Percentiles rank a stretch among this genome's conserved stretches.
Evolutionary conservation across 2,888 invertebrate species (phyloP).

Genomic region (Melanchra persicariae): DNA sequence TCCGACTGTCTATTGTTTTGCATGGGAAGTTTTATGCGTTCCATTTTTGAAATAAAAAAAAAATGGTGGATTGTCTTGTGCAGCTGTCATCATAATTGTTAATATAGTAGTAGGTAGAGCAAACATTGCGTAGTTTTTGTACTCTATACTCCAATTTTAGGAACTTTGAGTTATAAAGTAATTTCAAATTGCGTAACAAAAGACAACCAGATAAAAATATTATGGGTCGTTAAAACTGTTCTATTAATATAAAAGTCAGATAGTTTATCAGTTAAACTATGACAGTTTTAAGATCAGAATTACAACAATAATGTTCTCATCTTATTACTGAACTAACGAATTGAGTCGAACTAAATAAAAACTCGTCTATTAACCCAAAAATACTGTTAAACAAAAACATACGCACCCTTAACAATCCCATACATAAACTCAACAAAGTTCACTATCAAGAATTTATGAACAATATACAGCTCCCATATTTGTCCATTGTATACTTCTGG

Average conservation of each 20-base stretch:
- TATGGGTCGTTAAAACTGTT: too few species aligned
- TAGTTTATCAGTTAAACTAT: too few species aligned
- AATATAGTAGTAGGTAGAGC: neutral
- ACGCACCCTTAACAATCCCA: neutral
- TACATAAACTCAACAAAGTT: constrained; percentile 15
- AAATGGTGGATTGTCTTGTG: neutral
- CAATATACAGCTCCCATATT: constrained; percentile 29
- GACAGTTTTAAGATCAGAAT: too few species aligned
- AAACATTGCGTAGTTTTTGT: neutral
- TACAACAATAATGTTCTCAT: too few species aligned
- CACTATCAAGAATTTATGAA: constrained; percentile 23
- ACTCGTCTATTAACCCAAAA: neutral
- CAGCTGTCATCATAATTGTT: neutral
- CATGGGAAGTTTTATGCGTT: constrained; percentile 32
- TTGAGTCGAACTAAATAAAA: too few species aligned
- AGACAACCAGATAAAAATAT: too few species aligned
- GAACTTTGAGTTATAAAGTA: neutral
- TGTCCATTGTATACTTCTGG: constrained; percentile 23
- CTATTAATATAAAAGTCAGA: too few species aligned
- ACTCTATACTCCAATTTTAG: neutral
- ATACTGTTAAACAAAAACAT: neutral
- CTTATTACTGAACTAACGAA: too few species aligned
- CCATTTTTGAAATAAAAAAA: constrained; percentile 25
- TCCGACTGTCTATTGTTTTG: constrained; percentile 49
- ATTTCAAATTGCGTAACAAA: too few species aligned